A percentile compares a stretch with the other conserved stretches of the same genome.
Conservation (phyloP, 2,797 vertebrate species). For the Jordanella pulchra region DNA sequence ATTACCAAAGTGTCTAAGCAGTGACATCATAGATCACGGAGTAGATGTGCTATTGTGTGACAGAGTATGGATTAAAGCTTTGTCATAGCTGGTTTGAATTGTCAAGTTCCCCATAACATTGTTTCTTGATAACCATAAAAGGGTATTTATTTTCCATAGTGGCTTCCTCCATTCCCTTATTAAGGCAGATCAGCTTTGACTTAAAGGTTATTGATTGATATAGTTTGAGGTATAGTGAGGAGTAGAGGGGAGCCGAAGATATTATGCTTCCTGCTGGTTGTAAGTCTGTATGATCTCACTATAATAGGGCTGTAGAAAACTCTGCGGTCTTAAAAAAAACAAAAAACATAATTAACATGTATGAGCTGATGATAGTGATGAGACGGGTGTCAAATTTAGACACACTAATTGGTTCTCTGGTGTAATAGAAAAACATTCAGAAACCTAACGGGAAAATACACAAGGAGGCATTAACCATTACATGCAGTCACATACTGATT, state of each 20-base stretch:
- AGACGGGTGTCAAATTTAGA: conserved; percentile 60
- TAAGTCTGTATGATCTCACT: conserved; percentile 34
- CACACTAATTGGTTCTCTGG: conserved; percentile 67
- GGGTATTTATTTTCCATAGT: conserved; percentile 21
- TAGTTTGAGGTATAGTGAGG: conserved; percentile 22
- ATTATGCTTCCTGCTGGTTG: conserved; percentile 40
- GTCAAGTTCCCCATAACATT: conserved; percentile 8
- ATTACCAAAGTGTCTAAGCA: conserved; percentile 30
- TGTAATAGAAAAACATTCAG: conserved; percentile 43
- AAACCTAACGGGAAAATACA: conserved; percentile 34
- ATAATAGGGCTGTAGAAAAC: conserved; percentile 53
- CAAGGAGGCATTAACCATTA: conserved; percentile 30
- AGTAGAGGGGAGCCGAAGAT: conserved; percentile 24
- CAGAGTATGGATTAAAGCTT: conserved; percentile 21
- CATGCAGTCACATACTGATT: conserved; percentile 18
- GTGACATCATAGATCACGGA: conserved; percentile 21
- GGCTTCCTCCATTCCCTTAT: conserved; percentile 26
- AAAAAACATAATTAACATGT: conserved; percentile 69
- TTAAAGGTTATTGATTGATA: conserved; percentile 34
- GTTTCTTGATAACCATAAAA: conserved; percentile 11
- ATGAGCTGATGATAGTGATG: conserved; percentile 52
- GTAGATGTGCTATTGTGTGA: conserved; percentile 6
- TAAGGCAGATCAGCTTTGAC: conserved; percentile 36
- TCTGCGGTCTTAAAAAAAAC: conserved; percentile 20
- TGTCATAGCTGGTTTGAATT: conserved; percentile 19